Evolutionary conservation across 2,797 vertebrate genomes (phyloP).

Genomic region (Chrysocyon brachyurus): DNA sequence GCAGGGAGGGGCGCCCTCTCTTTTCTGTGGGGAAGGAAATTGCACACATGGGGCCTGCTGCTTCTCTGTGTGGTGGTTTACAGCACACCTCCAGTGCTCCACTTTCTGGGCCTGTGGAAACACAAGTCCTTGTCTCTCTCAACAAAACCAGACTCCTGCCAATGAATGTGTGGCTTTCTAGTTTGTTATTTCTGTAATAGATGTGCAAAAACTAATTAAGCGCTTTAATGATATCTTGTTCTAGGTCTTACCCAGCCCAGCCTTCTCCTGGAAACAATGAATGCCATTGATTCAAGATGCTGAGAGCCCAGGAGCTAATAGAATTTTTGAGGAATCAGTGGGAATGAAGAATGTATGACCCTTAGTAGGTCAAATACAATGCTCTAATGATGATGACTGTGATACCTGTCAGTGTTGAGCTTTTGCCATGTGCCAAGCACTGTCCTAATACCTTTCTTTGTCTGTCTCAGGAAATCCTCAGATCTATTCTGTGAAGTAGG

Average conservation of each 20-base stretch:
- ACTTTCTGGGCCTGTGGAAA: background rate
- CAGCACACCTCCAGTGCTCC: rapidly evolving
- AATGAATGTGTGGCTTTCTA: background rate
- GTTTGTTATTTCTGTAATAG: background rate
- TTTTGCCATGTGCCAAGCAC: background rate
- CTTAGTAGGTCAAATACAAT: background rate
- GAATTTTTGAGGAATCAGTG: background rate
- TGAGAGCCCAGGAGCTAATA: background rate
- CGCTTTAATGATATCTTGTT: background rate
- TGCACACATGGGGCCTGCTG: rapidly evolving
- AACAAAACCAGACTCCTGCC: background rate
- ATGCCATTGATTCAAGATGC: background rate
- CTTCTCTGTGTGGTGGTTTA: background rate
- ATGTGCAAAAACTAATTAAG: background rate
- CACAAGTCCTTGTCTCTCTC: background rate
- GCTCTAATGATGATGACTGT: background rate
- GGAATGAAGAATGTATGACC: background rate
- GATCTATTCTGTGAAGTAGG: background rate
- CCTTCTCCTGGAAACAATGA: conserved; percentile 1
- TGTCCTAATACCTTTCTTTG: background rate
- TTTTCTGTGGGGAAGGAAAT: background rate
- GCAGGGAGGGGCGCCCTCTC: background rate
- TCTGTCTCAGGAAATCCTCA: background rate
- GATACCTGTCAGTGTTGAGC: background rate
- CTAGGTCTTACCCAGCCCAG: background rate